Percentiles rank a stretch among this genome's conserved stretches.
Evolutionary conservation across 2,113 vertebrate species (phyloP).

Genomic region (Empidonax alnorum): DNA sequence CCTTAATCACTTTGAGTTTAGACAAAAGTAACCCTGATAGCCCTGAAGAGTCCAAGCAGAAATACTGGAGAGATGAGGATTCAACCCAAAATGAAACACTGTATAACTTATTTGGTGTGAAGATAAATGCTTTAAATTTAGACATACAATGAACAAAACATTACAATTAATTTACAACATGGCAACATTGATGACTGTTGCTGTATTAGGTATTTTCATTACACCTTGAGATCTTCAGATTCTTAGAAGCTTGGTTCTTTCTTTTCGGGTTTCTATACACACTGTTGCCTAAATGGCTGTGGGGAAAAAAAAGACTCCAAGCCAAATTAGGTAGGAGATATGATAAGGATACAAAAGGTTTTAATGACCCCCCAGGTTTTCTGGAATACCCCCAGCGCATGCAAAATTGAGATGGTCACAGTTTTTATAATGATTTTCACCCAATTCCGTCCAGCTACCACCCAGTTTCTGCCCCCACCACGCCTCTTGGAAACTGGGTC

Average conservation of each 20-base stretch:
- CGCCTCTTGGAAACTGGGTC: too few species aligned
- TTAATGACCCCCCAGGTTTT: too few species aligned
- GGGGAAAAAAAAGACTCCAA: too few species aligned
- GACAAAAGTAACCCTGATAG: neutral
- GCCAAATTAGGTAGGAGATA: too few species aligned
- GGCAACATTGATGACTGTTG: neutral
- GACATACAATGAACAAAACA: neutral
- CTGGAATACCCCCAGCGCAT: too few species aligned
- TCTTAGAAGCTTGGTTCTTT: neutral
- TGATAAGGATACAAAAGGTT: too few species aligned
- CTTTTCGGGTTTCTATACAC: neutral
- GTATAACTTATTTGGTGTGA: neutral
- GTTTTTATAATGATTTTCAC: too few species aligned
- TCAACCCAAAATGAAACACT: neutral
- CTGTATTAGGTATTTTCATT: neutral
- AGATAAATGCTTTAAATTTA: neutral
- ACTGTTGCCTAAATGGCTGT: too few species aligned
- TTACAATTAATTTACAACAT: neutral
- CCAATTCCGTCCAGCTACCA: too few species aligned
- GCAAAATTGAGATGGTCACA: too few species aligned
- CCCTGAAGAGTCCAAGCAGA: neutral
- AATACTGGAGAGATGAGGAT: neutral
- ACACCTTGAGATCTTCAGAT: neutral
- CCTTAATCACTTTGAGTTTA: neutral
- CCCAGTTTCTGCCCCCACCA: too few species aligned